Percentiles rank a stretch among this genome's conserved stretches.
Conservation (phyloP, 2,888 invertebrate genomes). For the Anarsia innoxiella region DNA sequence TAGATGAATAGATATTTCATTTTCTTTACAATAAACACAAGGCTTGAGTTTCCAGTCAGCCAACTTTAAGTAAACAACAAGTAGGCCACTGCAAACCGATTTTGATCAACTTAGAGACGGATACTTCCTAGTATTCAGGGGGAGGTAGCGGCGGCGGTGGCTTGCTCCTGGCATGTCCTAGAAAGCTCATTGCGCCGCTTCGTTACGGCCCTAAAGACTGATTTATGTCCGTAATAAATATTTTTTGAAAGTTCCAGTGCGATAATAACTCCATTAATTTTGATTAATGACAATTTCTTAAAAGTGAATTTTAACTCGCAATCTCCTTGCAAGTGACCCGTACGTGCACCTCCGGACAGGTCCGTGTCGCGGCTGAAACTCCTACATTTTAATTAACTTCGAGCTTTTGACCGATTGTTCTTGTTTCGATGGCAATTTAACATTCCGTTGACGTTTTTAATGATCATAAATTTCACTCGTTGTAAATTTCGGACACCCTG, state of each 20-base stretch:
- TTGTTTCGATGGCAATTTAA: slow-evolving; percentile 44
- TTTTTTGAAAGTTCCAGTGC: slow-evolving; percentile 72
- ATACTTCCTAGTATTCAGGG: no score
- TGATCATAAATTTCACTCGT: slow-evolving; percentile 22
- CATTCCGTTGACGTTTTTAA: slow-evolving; percentile 28
- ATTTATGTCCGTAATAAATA: slow-evolving; percentile 71
- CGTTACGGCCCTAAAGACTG: slow-evolving; percentile 70
- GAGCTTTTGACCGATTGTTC: slow-evolving; percentile 53
- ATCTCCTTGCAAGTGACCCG: slow-evolving; percentile 30
- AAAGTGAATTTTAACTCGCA: slow-evolving; percentile 64
- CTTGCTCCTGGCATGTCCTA: slow-evolving; percentile 54
- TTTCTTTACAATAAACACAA: no score
- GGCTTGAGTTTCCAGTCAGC: no score
- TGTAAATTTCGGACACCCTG: no score
- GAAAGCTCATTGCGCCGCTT: slow-evolving; percentile 60
- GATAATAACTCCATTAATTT: slow-evolving; percentile 76
- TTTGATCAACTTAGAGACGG: not conserved
- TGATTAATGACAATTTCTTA: slow-evolving; percentile 73
- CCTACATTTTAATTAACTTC: slow-evolving; percentile 59
- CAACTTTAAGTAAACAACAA: no score
- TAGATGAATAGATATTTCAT: no score
- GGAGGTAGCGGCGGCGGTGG: slow-evolving; percentile 19
- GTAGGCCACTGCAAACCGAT: no score
- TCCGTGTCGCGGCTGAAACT: slow-evolving; percentile 45
- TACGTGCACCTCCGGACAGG: no score